Evolutionary conservation across 1,140 invertebrate genomes (phyloP).

Genomic region (Cydia splendana): DNA sequence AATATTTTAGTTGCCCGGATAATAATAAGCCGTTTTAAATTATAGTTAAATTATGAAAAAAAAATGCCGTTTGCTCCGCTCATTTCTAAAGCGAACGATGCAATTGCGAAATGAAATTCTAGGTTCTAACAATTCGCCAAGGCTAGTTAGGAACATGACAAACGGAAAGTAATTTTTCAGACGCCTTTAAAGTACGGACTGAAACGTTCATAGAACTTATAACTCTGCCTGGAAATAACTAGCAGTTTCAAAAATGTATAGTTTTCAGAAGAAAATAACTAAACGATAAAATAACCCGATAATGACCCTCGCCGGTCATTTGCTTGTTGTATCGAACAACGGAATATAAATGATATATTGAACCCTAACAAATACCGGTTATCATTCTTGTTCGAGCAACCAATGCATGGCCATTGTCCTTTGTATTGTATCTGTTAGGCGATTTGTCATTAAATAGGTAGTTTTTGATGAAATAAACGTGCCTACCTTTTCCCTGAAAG

Average conservation of each 20-base stretch:
- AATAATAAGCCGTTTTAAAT: too few species aligned
- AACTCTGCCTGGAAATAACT: not conserved
- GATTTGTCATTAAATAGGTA: slow-evolving; percentile 23
- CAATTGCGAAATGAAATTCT: slow-evolving; percentile 5
- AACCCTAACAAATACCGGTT: slow-evolving; percentile 13
- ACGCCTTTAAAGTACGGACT: not conserved
- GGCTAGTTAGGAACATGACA: not conserved
- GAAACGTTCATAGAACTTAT: not conserved
- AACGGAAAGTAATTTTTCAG: slow-evolving; percentile 9
- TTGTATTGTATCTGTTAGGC: slow-evolving; percentile 14
- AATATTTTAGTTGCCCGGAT: too few species aligned
- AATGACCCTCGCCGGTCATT: slow-evolving; percentile 5
- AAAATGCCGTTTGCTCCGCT: not conserved
- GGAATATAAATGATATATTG: slow-evolving; percentile 30
- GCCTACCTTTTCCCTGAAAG: slow-evolving; percentile 46
- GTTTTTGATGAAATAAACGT: slow-evolving; percentile 51
- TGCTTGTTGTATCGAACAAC: not conserved
- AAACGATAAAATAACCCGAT: slow-evolving; percentile 1
- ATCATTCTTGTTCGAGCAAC: slow-evolving; percentile 5
- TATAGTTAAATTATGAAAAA: not conserved
- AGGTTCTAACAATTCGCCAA: not conserved
- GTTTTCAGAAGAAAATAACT: not conserved
- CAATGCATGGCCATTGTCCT: slow-evolving; percentile 11
- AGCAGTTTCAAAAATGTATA: not conserved
- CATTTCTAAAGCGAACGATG: slow-evolving; percentile 16